Base-by-base conservation (phyloP, 1,140 invertebrate species). In the Gryllus bimaculatus region DNA sequence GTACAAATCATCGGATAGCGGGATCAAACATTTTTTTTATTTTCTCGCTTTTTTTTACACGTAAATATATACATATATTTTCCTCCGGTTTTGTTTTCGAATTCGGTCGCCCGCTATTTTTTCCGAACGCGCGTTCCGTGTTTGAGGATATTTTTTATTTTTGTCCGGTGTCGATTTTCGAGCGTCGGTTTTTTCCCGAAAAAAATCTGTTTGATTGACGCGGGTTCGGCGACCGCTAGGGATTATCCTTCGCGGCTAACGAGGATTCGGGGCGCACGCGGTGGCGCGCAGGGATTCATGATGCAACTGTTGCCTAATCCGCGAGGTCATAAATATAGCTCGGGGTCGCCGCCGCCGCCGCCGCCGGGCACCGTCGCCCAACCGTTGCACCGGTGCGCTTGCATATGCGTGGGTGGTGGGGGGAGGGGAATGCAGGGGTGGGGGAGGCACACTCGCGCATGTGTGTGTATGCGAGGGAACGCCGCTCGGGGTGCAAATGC, bases 151-250 rank as follows among this genome's bases (percentile, higher is more conserved):
- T 66, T 66, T 66, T 18, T 66, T 66, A 3, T 66, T 3, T 66
- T 66, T 66, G 26, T 39, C 26, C 26, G 26, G 26, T 39, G 26
- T 39, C 26, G 26, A 39, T 66, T 66, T 66, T 66, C 54, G 54
- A 66, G 54, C 10, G 54, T 13, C 54, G 7, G 10, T 13, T 66
- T 10, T 66, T 66, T 66, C 18, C 10, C 10, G 54, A 13, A 66
- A 66, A 66, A 66, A 66, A 66, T 66, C 54, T 66, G 54, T 66
- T 66, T 66, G 54, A 66, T 66, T 66, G 10, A 66, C 54, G 54
- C 18, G 54, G 54, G 54, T 66, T 7, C 10, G 54, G 54, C 26
- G 5, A 39, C 26, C 26, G 54, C 10, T 66, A 7, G 54, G 54
- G 54, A 18, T 10, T 66, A 66, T 66, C 10, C 10, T 66, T 18